Evolutionary conservation across 30 jellyfish, hydroid and myxozoan genomes (phyloP).

Genomic region (Cassiopea andromeda): DNA sequence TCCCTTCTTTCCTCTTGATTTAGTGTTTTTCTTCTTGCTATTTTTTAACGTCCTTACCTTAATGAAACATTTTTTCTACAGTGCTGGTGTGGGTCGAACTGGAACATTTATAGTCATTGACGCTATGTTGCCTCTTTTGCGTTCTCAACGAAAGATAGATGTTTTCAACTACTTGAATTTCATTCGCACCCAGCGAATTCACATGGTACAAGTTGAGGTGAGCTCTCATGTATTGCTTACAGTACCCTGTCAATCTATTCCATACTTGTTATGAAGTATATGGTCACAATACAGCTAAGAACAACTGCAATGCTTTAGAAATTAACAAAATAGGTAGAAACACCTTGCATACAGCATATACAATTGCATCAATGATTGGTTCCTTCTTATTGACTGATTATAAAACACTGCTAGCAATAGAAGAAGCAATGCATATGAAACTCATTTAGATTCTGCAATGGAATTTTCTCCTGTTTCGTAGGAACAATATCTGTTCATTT

Average conservation of each 20-base stretch:
- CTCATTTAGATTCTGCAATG: no score
- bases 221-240: background rate
- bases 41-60: background rate
- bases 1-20: background rate
- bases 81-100: conserved; percentile 99
- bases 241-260: background rate
- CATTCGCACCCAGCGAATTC: conserved; percentile 75
- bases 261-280: no score
- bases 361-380: no score
- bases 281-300: no score
- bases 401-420: no score
- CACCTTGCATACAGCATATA: no score
- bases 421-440: no score
- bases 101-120: conserved; percentile 93
- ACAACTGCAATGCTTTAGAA: no score
- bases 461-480: background rate
- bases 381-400: no score
- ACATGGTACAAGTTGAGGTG: conserved; percentile 91
- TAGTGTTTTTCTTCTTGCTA: background rate
- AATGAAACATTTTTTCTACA: background rate
- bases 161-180: conserved; percentile 87
- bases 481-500: conserved; percentile 92
- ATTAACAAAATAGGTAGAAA: no score
- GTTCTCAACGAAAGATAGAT: conserved; percentile 64
- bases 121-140: conserved; percentile 78